Percentiles rank a stretch among this genome's conserved stretches.
Conservation (phyloP, 2,888 invertebrate species). For the Camptogramma bilineatum region DNA sequence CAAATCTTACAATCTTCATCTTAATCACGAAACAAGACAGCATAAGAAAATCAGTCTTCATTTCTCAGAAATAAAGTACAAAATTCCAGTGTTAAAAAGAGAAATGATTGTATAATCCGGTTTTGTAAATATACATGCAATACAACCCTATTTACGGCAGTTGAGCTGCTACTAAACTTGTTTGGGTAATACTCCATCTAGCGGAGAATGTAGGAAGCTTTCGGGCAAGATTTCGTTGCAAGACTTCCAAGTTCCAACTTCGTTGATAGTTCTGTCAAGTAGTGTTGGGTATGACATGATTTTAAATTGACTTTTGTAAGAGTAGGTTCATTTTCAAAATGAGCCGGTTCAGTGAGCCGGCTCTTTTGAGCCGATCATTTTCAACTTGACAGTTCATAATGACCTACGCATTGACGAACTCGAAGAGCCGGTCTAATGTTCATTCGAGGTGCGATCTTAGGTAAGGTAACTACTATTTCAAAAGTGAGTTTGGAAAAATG, state of each 20-base stretch:
- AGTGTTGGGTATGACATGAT: too few relatives aligned
- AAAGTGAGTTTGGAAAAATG: too few relatives aligned
- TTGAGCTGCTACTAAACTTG: conserved; percentile 61
- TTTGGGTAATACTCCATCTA: conserved; percentile 64
- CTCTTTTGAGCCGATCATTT: too few relatives aligned
- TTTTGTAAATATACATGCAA: conserved; percentile 55
- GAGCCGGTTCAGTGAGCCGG: too few relatives aligned
- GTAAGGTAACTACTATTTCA: too few relatives aligned
- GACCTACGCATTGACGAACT: too few relatives aligned
- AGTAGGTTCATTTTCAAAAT: too few relatives aligned
- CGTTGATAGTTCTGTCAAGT: too few relatives aligned
- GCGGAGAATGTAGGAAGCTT: conserved; percentile 66
- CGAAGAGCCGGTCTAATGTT: too few relatives aligned
- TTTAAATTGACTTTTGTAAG: too few relatives aligned
- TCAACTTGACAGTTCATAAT: too few relatives aligned
- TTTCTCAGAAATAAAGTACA: not conserved
- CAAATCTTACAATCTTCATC: conserved; percentile 43
- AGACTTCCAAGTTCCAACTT: not conserved
- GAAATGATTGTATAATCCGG: conserved; percentile 57
- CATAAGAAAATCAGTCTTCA: conserved; percentile 13
- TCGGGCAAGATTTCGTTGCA: conserved; percentile 1
- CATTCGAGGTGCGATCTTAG: too few relatives aligned
- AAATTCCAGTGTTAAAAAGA: conserved; percentile 18
- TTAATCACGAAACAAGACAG: conserved; percentile 28
- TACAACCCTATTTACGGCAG: conserved; percentile 54